phyloP scores from a whole-genome alignment of 2,113 vertebrate species.

The Hippocampus guttulatus region DNA sequence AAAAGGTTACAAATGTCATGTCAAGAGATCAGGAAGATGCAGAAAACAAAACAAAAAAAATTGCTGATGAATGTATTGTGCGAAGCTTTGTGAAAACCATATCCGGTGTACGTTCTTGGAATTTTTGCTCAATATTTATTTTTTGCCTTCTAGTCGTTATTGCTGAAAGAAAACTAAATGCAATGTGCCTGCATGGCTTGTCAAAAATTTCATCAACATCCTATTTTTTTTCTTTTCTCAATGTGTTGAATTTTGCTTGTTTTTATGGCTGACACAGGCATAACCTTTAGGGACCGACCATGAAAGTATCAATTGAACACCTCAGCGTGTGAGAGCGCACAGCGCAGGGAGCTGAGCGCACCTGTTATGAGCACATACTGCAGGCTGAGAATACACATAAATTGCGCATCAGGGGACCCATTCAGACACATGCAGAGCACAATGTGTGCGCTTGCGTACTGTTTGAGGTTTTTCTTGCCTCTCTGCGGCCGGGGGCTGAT shows the following conservation, averaged over 20 bases:
- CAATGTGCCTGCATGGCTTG: too few relatives aligned
- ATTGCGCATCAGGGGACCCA: slow-evolving; percentile 28
- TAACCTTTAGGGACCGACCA: background rate
- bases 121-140: too few relatives aligned
- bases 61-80: too few relatives aligned
- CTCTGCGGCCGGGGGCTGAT: slow-evolving; percentile 49
- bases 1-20: background rate
- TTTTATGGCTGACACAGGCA: background rate
- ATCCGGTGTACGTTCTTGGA: too few relatives aligned
- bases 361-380: slow-evolving; percentile 54
- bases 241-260: background rate
- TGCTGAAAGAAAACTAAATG: background rate
- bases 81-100: too few relatives aligned
- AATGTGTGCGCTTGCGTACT: background rate
- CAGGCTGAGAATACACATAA: slow-evolving; percentile 43
- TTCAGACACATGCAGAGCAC: slow-evolving; percentile 23
- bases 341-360: slow-evolving; percentile 41
- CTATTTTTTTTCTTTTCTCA: background rate
- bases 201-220: too few relatives aligned
- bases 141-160: background rate
- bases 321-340: background rate
- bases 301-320: background rate
- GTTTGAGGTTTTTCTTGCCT: slow-evolving; percentile 23
- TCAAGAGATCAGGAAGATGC: background rate
- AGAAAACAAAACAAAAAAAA: background rate